Base-by-base conservation (phyloP, 2,888 invertebrate species). In the Mactromeris polynyma region DNA sequence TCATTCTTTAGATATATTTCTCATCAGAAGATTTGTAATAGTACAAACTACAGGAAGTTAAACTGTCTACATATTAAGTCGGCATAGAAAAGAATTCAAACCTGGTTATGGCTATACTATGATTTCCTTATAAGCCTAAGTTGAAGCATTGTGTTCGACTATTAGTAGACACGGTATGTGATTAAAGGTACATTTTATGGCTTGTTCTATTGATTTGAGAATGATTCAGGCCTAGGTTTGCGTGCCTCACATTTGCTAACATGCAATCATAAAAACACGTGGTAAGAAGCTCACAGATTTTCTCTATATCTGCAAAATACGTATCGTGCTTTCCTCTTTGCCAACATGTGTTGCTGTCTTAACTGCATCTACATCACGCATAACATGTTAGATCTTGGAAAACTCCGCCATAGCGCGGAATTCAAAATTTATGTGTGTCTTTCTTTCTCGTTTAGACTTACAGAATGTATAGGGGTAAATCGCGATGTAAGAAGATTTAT, bases 391-490 rank as follows among this genome's bases (percentile, higher is more conserved):
- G 33, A 69, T 33, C 69, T 33, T 33, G 54, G 33, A 36, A 81
- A 21, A 46, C 46, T 83, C 69, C 83, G 7, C 38, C 40, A 36
- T 31, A 26, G 33, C 69, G 31, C 73, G 83, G 83, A 83, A 83
- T 83, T 83, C 83, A 83, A 84, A 78, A 84, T 84, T 84, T 84
- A 84, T 84, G 84, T 84, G 6, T 36, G 36, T 21, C 31, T 11
- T 33, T 31, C 78, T 31, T 77, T 40, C 78, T 14, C 40, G 38
- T 84, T 84, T 84, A 84, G 84, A 78, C 84, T 84, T 17, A n/a
- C 33, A 84, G 78, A 84, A 38, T 40, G 58, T 42, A 54, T 77
- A 26, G 19, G 73, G 73, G 33, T 14, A 36, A 19, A 73, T 36
- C 33, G 36, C 19, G 73, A 19, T 33, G 31, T 0, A n/a, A 21